Base-by-base conservation (phyloP, 1,140 invertebrate species). In the Carposina sasakii region DNA sequence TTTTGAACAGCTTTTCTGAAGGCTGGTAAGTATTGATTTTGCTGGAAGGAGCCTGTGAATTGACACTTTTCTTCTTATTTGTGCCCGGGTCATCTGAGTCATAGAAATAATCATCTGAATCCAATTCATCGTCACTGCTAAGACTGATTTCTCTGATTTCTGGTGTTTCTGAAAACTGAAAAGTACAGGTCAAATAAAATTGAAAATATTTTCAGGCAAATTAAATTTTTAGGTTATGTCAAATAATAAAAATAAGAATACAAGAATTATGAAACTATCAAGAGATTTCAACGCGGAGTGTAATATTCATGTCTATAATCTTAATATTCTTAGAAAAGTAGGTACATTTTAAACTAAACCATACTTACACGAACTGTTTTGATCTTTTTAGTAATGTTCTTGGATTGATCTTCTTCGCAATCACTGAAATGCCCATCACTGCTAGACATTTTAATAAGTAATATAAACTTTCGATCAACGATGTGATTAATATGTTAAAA, bases 11-110 rank as follows among this genome's bases (percentile, higher is more conserved):
- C 62, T 96, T 96, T 33, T 96, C 94, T 36, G 85, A 87, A 2
- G 94, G 93, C 72, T 96, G 95, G 71, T 89, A 96, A 52, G 86
- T 88, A n/a, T 73, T 87, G 10, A 92, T 53, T 82, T 91, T 92
- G 22, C 87, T 90, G n/a, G 89, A 89, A 12, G 84, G 63, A 33
- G 72, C 77, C 75, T 92, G 91, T 71, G 90, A 41, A 47, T 86
- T 86, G 4, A 67, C 22, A 46, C 73, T 61, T 16, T 67, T 57
- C 37, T 67, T 70, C 3, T 63, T 64, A 2, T 40, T 43, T 10
- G 68, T 57, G 17, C 40, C 40, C n/a, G 65, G 58, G 47, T 78
- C 75, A 64, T 86, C 82, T 8, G 75, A 85, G 47, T 84, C 81
- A 53, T 81, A 71, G 40, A 75, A 78, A 37, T 76, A 81, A 1